These are phyloP conservation scores for Malthinus seriepunctatus DNA, from an alignment of 2,888 invertebrate species.

Conservation along the genomic window DNA sequence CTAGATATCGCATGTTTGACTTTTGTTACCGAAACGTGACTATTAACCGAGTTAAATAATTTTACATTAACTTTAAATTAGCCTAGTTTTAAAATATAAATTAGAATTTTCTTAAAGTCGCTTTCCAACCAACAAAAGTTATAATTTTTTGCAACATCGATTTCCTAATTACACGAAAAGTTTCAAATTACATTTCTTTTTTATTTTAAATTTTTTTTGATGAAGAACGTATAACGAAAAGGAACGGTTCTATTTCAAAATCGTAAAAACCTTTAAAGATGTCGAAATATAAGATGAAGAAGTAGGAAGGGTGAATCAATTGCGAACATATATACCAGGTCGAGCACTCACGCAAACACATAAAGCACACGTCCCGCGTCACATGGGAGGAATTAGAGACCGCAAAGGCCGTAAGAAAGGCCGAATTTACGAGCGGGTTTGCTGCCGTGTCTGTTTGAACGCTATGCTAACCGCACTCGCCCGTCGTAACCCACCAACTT, in stretches of 20 bases:
- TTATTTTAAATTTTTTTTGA: too few species aligned
- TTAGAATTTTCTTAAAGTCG: too few species aligned
- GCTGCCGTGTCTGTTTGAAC: slow-evolving; percentile 49
- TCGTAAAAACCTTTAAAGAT: slow-evolving; percentile 31
- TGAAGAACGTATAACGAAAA: too few species aligned
- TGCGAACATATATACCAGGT: slow-evolving; percentile 47
- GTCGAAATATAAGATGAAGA: slow-evolving; percentile 25
- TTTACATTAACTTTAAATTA: too few species aligned
- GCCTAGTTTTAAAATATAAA: too few species aligned
- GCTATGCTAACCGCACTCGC: slow-evolving; percentile 42
- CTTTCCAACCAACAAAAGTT: too few species aligned
- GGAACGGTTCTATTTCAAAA: slow-evolving; percentile 21
- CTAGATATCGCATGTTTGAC: too few species aligned
- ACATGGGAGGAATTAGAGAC: slow-evolving; percentile 55
- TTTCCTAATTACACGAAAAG: too few species aligned
- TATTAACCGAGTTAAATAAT: too few species aligned
- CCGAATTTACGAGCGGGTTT: slow-evolving; percentile 52
- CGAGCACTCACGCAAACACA: slow-evolving; percentile 53
- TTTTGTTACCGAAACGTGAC: too few species aligned
- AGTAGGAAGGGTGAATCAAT: slow-evolving; percentile 46
- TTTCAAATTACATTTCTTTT: too few species aligned
- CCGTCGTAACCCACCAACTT: slow-evolving; percentile 31
- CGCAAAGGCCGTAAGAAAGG: slow-evolving; percentile 52
- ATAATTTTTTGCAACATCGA: too few species aligned
- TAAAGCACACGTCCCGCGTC: slow-evolving; percentile 55